Base-by-base conservation (phyloP, 1,140 invertebrate species). In the Phymorhynchus buccinoides region DNA sequence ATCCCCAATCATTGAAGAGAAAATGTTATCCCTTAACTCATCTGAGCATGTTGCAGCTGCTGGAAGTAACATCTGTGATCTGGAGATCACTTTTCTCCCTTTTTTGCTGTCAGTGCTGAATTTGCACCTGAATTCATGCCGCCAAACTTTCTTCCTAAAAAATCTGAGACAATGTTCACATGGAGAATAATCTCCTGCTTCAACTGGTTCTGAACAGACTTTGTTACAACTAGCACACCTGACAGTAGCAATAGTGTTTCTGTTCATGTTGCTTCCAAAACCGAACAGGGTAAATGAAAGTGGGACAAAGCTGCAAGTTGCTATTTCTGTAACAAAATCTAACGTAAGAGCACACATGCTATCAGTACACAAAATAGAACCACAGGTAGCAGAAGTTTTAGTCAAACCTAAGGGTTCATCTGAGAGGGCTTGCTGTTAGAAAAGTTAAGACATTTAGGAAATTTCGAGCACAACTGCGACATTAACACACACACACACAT, bases 151-250 rank as follows among this genome's bases (percentile, higher is more conserved):
- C 27, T 68, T 27, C 56, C 30, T 85, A 85, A 44, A 82, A 41
- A 82, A 85, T 52, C 52, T 66, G n/a, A 82, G 35, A 73, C 84
- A 82, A 68, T 32, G 1, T 35, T 82, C 41, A 82, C 84, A 82
- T 30, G 79, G 84, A 27, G 80, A 32, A 75, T 85, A 85, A n/a
- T 66, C 56, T 39, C 14, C 16, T 42, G 48, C 41, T 18, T 22
- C 22, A 35, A 22, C 56, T 32, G 22, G 22, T 48, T 42, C 66
- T 32, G 22, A 39, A n/a, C n/a, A n/a, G n/a, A n/a, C n/a, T n/a
- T n/a, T n/a, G n/a, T n/a, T n/a, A n/a, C n/a, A n/a, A n/a, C n/a
- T n/a, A n/a, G n/a, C n/a, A n/a, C n/a, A n/a, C n/a, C n/a, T n/a
- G n/a, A n/a, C n/a, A n/a, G n/a, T n/a, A n/a, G n/a, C n/a, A n/a